These are phyloP conservation scores for Chaetophractus vellerosus DNA, from an alignment of 2,797 vertebrate species.

Conservation along the genomic window DNA sequence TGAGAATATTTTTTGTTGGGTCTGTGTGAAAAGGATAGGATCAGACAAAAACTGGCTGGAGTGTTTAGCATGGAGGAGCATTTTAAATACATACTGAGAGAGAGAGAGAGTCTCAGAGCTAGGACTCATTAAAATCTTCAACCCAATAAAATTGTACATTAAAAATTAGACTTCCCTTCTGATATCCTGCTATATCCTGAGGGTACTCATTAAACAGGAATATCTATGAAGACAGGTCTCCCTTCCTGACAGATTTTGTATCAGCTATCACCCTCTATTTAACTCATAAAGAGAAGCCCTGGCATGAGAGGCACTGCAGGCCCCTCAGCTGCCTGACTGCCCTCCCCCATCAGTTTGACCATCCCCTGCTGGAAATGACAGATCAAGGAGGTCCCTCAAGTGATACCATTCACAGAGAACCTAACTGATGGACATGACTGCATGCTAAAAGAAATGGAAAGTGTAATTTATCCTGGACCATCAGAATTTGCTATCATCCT, in stretches of 20 bases:
- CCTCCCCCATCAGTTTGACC: neutral
- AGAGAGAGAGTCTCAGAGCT: neutral
- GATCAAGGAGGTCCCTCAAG: neutral
- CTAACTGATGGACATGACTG: neutral
- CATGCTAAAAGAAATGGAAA: neutral
- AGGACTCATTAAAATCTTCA: slow-evolving; percentile 65
- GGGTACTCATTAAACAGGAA: slow-evolving; percentile 51
- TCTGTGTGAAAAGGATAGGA: neutral
- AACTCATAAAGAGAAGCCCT: neutral
- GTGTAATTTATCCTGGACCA: neutral
- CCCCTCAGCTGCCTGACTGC: neutral
- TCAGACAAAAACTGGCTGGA: neutral
- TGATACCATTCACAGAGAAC: neutral
- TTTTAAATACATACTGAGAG: neutral
- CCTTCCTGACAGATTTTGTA: slow-evolving; percentile 29
- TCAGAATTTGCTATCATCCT: neutral
- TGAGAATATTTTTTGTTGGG: neutral
- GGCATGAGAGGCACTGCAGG: neutral
- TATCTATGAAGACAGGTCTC: neutral
- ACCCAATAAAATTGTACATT: slow-evolving; percentile 54
- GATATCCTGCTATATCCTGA: slow-evolving; percentile 3
- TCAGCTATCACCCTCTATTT: neutral
- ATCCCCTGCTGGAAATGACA: slow-evolving; percentile 24
- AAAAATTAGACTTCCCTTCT: slow-evolving; percentile 36
- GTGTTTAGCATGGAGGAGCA: neutral